Evolutionary conservation across 2,888 invertebrate species (phyloP), one percentile per base, ranked within the genome.

Genomic region (Ariolimax columbianus): DNA sequence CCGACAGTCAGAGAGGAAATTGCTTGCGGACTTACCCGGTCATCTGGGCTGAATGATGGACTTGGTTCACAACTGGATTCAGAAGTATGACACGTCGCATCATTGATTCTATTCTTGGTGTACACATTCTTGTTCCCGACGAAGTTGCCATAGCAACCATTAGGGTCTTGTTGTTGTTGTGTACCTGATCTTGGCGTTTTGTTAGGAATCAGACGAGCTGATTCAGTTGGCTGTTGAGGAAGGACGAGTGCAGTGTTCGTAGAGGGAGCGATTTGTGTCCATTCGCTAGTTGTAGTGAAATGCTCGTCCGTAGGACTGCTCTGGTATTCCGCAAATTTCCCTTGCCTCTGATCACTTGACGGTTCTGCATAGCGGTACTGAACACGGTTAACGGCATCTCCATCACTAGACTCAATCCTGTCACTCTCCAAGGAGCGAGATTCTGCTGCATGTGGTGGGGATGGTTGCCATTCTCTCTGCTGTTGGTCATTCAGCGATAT

Each of bases 11-110:
- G n/a, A n/a, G n/a, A n/a, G n/a, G n/a, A n/a, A 17, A 55, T 2
- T 55, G 26, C 26, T 63, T 7, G 2, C 1, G 1, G 33, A n/a
- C 75, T 75, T 75, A 75, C 75, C 51, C 51, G 19, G 14, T 75
- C 75, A 33, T 51, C 75, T 47, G 30, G 14, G 51, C 51, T 55
- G 19, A 75, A 75, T 0, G 26, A 33, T 19, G 75, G 75, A 23
- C 75, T 75, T 33, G 33, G 23, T 33, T 75, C 75, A 14, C 51
- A 47, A n/a, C 51, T 75, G 33, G 75, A 75, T 6, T 51, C 47
- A 0, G 75, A 51, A 14, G 17, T 75, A 26, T 75, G 75, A 19
- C 4, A 30, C 11, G 23, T 6, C 6, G 47, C n/a, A n/a, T n/a
- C n/a, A n/a, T n/a, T n/a, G n/a, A n/a, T n/a, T n/a, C n/a, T n/a